Evolutionary conservation across 1,140 invertebrate genomes (phyloP).

Genomic region (Anastatus disparis): DNA sequence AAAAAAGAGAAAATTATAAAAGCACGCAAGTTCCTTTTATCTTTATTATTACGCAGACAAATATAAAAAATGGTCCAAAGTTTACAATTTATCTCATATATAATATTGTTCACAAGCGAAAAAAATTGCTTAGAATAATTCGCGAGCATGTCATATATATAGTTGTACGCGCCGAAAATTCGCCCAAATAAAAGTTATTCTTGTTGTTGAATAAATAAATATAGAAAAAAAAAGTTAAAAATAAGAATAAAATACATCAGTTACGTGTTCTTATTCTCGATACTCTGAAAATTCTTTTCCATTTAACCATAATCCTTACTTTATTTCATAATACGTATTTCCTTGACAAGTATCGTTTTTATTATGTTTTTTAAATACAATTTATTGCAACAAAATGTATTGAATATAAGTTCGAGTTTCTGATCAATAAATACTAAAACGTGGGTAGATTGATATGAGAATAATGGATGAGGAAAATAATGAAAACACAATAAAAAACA

Average conservation of each 20-base stretch:
- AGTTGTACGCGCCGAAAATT: constrained; percentile 12
- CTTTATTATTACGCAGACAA: neutral
- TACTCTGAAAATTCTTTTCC: constrained; percentile 9
- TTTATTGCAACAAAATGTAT: neutral
- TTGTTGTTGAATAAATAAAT: neutral
- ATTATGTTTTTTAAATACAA: neutral
- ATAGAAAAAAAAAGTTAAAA: neutral
- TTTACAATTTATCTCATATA: neutral
- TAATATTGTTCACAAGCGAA: neutral
- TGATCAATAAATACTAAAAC: too few species aligned
- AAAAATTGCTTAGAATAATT: constrained; percentile 6
- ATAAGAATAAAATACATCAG: constrained; percentile 36
- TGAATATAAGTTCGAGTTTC: too few species aligned
- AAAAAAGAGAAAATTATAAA: constrained; percentile 9
- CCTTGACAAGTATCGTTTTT: neutral
- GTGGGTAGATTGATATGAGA: too few species aligned
- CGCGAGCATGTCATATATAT: neutral
- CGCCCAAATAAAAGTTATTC: neutral
- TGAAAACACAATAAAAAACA: too few species aligned
- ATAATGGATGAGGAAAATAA: too few species aligned
- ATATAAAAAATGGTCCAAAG: neutral
- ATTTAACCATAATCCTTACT: constrained; percentile 20
- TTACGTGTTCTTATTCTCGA: constrained; percentile 33
- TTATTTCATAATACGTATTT: neutral
- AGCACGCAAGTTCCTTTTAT: constrained; percentile 25